A percentile compares a stretch with the other conserved stretches of the same genome.
phyloP scores from a whole-genome alignment of 2,797 vertebrate species.

The Rhinogobio ventralis region DNA sequence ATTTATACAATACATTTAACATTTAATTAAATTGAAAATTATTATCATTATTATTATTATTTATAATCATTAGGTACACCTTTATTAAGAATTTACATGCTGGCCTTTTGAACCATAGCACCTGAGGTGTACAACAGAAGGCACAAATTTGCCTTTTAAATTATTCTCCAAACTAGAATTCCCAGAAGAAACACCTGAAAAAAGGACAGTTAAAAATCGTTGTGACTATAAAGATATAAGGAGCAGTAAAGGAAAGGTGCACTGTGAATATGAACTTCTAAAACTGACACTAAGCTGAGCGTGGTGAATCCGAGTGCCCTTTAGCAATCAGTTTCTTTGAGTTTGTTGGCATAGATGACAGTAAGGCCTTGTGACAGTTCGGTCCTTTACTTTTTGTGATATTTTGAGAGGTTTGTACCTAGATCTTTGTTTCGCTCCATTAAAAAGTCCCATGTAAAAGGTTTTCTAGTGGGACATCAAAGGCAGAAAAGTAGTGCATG shows the following conservation, averaged over 20 bases:
- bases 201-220: constrained; percentile 32
- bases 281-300: constrained; percentile 12
- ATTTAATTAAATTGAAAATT: background rate
- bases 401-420: constrained; percentile 14
- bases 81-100: background rate
- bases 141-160: constrained; percentile 24
- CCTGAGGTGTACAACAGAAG: background rate
- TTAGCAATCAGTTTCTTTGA: background rate
- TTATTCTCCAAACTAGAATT: constrained; percentile 37
- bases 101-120: background rate
- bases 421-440: constrained; percentile 3
- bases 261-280: constrained; percentile 38
- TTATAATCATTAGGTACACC: background rate
- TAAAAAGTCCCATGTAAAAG: constrained; percentile 26
- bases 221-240: constrained; percentile 25
- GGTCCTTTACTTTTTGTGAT: background rate
- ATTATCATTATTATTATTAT: background rate
- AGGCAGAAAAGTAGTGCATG: constrained; percentile 24
- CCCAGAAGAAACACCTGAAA: background rate
- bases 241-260: constrained; percentile 31
- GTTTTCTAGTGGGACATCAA: constrained; percentile 48
- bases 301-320: constrained; percentile 21
- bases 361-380: constrained; percentile 11
- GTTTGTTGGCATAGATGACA: background rate
- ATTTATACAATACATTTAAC: no score